Evolutionary conservation across 2,888 invertebrate species (phyloP).

Genomic region (Lasioglossum malachurum): DNA sequence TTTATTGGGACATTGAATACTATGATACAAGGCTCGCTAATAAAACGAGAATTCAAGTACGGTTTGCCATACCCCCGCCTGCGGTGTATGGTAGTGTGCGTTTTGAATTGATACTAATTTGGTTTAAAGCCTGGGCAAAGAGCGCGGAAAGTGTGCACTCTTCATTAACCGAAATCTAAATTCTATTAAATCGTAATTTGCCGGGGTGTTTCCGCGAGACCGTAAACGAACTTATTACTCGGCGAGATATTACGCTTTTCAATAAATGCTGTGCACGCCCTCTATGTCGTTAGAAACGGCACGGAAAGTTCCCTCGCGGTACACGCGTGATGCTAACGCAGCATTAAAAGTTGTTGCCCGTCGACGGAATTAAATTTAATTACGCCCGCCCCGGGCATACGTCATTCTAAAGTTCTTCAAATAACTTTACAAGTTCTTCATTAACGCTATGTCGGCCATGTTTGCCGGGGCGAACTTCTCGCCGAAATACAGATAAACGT

Average conservation of each 20-base stretch:
- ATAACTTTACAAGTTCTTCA: conserved; percentile 55
- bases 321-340: conserved; percentile 38
- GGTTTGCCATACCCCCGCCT: too few species aligned
- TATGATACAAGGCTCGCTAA: not conserved
- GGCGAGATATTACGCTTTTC: conserved; percentile 1
- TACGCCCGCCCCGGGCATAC: conserved; percentile 32
- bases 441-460: conserved; percentile 27
- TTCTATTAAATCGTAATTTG: not conserved
- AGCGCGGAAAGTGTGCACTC: not conserved
- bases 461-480: not conserved
- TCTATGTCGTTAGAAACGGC: not conserved
- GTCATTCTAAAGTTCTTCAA: conserved; percentile 53
- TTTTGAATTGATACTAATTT: not conserved
- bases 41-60: not conserved
- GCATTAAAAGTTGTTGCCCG: conserved; percentile 48
- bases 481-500: conserved; percentile 18
- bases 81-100: not conserved
- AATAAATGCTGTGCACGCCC: conserved; percentile 7
- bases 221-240: not conserved
- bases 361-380: conserved; percentile 56
- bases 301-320: conserved; percentile 17
- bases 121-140: not conserved
- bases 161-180: not conserved
- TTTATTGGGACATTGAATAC: not conserved
- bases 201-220: not conserved